Conservation (phyloP, 2,797 vertebrate genomes). For the Argyrosomus regius region DNA sequence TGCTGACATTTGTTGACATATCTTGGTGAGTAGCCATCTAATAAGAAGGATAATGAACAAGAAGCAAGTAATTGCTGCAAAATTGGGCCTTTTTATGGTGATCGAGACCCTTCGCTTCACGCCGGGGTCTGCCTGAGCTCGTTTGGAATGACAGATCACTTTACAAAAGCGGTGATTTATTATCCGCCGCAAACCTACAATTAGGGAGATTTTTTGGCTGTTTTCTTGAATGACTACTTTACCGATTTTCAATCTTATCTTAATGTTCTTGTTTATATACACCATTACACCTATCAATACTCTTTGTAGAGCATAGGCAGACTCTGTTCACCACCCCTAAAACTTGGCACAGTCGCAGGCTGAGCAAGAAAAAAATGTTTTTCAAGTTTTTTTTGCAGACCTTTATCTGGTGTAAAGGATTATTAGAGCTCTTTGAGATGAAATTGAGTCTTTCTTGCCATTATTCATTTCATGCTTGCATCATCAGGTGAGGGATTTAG, state of each 20-base stretch:
- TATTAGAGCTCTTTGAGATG: conserved; percentile 29
- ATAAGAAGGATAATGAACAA: background rate
- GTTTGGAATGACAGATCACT: conserved; percentile 15
- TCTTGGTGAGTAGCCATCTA: background rate
- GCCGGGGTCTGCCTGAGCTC: background rate
- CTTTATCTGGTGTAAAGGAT: conserved; percentile 28
- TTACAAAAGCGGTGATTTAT: conserved; percentile 38
- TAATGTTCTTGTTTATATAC: conserved; percentile 32
- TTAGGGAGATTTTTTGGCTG: conserved; percentile 21
- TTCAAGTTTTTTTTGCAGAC: conserved; percentile 4
- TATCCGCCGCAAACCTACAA: conserved; percentile 20
- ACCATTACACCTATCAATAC: conserved; percentile 36
- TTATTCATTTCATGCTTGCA: conserved; percentile 28
- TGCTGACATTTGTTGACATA: background rate
- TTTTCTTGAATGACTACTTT: conserved; percentile 41
- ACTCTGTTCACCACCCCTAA: background rate
- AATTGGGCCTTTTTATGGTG: conserved; percentile 13
- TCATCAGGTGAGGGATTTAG: conserved; percentile 48
- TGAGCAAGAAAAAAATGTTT: conserved; percentile 4
- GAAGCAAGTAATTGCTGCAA: background rate
- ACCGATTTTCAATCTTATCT: conserved; percentile 33
- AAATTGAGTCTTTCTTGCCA: conserved; percentile 22
- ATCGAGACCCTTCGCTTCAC: conserved; percentile 5
- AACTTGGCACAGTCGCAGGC: conserved; percentile 3
- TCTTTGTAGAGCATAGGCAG: conserved; percentile 6